These are phyloP conservation scores for Trematocara variabile DNA, from an alignment of 2,113 vertebrate species.

Conservation along the genomic window DNA sequence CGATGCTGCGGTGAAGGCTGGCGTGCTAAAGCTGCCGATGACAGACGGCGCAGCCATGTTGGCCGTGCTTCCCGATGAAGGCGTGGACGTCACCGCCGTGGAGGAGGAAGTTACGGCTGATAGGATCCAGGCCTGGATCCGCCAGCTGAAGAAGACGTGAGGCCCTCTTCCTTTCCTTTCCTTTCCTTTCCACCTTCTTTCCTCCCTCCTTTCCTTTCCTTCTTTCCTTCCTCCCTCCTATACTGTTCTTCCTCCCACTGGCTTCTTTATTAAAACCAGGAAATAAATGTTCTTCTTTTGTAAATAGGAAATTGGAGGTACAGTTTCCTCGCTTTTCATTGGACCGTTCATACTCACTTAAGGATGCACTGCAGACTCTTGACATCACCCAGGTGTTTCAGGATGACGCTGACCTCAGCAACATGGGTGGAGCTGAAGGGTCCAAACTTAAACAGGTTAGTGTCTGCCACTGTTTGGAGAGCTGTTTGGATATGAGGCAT, in stretches of 20 bases:
- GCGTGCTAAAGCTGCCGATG: slow-evolving; percentile 83
- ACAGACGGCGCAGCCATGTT: slow-evolving; percentile 81
- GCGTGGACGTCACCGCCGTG: slow-evolving; percentile 73
- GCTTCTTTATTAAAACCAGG: background rate
- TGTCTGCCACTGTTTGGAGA: background rate
- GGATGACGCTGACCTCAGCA: slow-evolving; percentile 70
- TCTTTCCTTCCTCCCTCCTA: background rate
- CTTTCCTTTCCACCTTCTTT: too few relatives aligned
- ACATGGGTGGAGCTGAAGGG: slow-evolving; percentile 63
- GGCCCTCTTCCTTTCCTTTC: background rate
- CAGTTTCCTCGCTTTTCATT: slow-evolving; percentile 85
- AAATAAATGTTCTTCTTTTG: background rate
- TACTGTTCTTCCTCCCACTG: background rate
- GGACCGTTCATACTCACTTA: slow-evolving; percentile 78
- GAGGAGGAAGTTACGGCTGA: slow-evolving; percentile 81
- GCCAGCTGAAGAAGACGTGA: slow-evolving; percentile 77
- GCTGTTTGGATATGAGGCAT: background rate
- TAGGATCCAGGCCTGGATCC: slow-evolving; percentile 80
- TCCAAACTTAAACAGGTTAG: slow-evolving; percentile 75
- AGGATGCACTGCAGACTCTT: slow-evolving; percentile 72
- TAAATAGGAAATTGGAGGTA: slow-evolving; percentile 81
- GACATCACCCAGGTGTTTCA: slow-evolving; percentile 77
- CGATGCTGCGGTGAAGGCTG: slow-evolving; percentile 76
- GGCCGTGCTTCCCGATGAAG: slow-evolving; percentile 78
- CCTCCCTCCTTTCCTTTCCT: background rate